A percentile compares a stretch with the other conserved stretches of the same genome.
phyloP scores from a whole-genome alignment of 2,797 vertebrate genomes.

The Muscicapa comitata region DNA sequence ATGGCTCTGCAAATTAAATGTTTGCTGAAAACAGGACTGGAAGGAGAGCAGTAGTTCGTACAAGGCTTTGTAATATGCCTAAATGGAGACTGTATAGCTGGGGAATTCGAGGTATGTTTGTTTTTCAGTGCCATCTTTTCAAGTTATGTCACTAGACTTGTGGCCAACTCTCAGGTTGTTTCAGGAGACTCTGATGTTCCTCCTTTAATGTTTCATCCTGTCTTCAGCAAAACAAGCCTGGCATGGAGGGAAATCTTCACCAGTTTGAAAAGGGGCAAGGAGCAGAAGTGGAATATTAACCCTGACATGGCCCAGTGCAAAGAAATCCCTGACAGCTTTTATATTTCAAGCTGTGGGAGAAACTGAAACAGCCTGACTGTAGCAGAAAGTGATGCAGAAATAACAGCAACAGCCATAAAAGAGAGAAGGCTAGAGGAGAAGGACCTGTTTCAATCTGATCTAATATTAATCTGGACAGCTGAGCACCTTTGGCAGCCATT shows the following conservation, averaged over 20 bases:
- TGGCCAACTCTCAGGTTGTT: neutral
- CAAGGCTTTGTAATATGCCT: neutral
- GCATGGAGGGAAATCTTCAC: neutral
- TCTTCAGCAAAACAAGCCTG: neutral
- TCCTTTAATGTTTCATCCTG: slow-evolving; percentile 1
- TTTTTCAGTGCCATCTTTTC: neutral
- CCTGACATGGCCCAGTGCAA: neutral
- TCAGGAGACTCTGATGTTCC: neutral
- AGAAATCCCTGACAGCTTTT: neutral
- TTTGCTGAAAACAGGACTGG: slow-evolving; percentile 7
- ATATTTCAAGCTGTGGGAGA: neutral
- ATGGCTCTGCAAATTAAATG: slow-evolving; percentile 4
- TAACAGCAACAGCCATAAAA: neutral
- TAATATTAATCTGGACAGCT: neutral
- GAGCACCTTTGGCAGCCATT: neutral
- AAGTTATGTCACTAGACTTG: neutral
- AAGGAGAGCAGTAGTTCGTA: neutral
- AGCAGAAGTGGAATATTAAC: neutral
- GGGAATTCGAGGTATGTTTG: neutral
- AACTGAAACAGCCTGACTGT: neutral
- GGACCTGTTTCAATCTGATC: neutral
- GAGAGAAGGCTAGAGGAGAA: neutral
- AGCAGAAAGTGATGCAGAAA: neutral
- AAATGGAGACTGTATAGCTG: neutral
- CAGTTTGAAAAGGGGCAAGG: neutral